phyloP scores from a whole-genome alignment of 2,888 invertebrate species.

The Lasioglossum pauxillum region DNA sequence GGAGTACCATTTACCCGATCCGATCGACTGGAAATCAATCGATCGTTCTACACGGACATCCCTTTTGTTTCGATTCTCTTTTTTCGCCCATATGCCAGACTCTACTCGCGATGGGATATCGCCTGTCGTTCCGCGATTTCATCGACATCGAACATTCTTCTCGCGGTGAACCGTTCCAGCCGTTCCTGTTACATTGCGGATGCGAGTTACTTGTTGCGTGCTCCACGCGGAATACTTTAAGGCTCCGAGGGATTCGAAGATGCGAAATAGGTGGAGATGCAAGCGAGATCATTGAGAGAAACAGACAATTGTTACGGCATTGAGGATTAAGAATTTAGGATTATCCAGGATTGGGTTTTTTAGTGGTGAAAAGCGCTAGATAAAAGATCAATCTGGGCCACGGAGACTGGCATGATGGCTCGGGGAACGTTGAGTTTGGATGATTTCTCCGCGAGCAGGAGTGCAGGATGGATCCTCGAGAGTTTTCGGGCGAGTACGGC shows the following conservation, averaged over 20 bases:
- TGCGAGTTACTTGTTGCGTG: background rate
- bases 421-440: slow-evolving; percentile 11
- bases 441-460: slow-evolving; percentile 14
- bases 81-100: slow-evolving; percentile 21
- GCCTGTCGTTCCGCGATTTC: slow-evolving; percentile 16
- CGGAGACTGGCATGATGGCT: too few relatives aligned
- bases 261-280: background rate
- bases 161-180: background rate
- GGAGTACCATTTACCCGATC: slow-evolving; percentile 66
- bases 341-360: too few relatives aligned
- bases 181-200: background rate
- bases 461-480: slow-evolving; percentile 16
- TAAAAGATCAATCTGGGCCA: too few relatives aligned
- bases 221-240: background rate
- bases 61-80: background rate
- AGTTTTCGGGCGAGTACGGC: slow-evolving; percentile 23
- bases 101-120: slow-evolving; percentile 28
- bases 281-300: background rate
- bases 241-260: background rate
- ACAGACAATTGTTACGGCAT: too few relatives aligned
- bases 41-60: slow-evolving; percentile 40
- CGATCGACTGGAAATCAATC: slow-evolving; percentile 68
- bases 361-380: too few relatives aligned
- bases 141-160: slow-evolving; percentile 9
- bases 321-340: too few relatives aligned